Evolutionary conservation across 35 echinoderm and acorn worm species (phyloP).

Genomic region (Acanthaster planci): DNA sequence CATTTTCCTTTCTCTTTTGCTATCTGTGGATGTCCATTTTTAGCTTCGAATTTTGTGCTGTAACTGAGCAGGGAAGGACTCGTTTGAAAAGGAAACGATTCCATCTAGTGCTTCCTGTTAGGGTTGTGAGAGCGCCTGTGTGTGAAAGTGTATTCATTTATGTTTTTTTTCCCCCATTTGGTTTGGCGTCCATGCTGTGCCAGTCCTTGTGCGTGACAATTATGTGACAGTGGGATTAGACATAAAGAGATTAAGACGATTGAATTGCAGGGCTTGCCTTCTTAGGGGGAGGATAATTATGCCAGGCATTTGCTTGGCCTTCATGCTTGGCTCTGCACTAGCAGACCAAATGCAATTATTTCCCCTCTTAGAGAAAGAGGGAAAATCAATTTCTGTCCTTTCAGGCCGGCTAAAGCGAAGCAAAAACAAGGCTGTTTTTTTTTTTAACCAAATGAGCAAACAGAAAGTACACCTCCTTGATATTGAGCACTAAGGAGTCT

Average conservation of each 20-base stretch:
- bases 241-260: constrained; percentile 27
- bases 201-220: constrained; percentile 28
- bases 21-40: background rate
- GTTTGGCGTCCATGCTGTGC: background rate
- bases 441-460: background rate
- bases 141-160: no score
- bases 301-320: constrained; percentile 21
- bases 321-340: constrained; percentile 23
- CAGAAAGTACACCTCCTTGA: background rate
- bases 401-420: constrained; percentile 7
- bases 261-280: constrained; percentile 15
- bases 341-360: constrained; percentile 19
- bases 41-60: background rate
- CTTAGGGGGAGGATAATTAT: constrained; percentile 30
- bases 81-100: constrained; percentile 17
- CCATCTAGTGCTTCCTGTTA: background rate
- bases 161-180: background rate
- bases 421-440: background rate
- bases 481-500: constrained; percentile 13
- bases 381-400: constrained; percentile 30
- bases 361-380: constrained; percentile 15
- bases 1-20: constrained; percentile 5
- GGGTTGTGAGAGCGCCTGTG: background rate
- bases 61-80: background rate
- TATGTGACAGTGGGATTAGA: constrained; percentile 29